A percentile compares a stretch with the other conserved stretches of the same genome.
Conservation (phyloP, 2,888 invertebrate genomes). For the Polydesmus complanatus region DNA sequence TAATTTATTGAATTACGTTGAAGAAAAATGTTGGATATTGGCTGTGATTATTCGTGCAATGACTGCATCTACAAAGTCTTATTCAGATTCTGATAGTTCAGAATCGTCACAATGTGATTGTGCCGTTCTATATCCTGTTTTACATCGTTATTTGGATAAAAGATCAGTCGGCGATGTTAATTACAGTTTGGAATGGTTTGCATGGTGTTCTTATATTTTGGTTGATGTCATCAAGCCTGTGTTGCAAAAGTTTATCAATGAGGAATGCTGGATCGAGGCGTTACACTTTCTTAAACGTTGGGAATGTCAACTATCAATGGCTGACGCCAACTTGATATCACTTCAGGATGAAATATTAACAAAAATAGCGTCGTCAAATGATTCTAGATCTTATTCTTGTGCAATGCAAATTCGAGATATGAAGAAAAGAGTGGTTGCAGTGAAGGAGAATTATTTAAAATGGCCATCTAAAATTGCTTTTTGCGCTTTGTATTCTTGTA, state of each 20-base stretch:
- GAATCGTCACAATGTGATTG: not conserved
- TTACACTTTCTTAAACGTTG: conserved; percentile 6
- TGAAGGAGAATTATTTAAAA: not conserved
- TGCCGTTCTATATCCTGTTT: not conserved
- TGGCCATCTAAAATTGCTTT: conserved; percentile 8
- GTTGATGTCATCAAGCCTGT: not conserved
- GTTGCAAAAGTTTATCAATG: not conserved
- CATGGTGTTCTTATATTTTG: not conserved
- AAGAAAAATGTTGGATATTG: conserved; percentile 12
- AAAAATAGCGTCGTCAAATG: not conserved
- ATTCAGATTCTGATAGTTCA: not conserved
- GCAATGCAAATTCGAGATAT: conserved; percentile 4
- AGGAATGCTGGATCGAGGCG: not conserved
- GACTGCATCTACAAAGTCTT: not conserved
- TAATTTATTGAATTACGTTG: conserved; percentile 4
- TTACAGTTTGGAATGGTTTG: not conserved
- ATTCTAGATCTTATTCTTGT: not conserved
- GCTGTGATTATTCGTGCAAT: conserved; percentile 7
- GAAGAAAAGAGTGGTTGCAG: not conserved
- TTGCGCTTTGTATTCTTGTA: not conserved
- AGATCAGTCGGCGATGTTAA: not conserved
- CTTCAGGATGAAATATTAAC: not conserved
- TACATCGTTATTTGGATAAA: conserved; percentile 1
- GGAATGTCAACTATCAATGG: not conserved
- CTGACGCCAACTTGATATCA: not conserved